phyloP scores from a whole-genome alignment of 2,797 vertebrate species.

The Sandelia bainsii region DNA sequence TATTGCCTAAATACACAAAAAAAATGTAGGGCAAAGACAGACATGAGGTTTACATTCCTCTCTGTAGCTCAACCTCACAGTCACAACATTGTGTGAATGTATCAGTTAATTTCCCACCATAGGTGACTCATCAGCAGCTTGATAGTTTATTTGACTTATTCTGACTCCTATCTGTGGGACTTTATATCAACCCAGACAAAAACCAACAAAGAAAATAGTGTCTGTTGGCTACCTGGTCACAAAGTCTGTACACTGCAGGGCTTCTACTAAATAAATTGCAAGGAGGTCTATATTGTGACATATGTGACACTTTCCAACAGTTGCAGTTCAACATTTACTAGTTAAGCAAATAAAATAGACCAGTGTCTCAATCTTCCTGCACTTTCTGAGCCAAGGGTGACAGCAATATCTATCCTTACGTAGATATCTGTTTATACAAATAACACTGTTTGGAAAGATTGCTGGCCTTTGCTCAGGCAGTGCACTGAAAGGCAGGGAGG shows the following conservation, averaged over 20 bases:
- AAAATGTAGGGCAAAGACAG: constrained; percentile 34
- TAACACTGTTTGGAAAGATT: constrained; percentile 65
- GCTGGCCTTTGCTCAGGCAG: constrained; percentile 49
- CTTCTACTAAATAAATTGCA: constrained; percentile 37
- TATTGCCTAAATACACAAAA: constrained; percentile 43
- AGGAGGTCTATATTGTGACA: constrained; percentile 27
- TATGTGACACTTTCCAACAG: constrained; percentile 31
- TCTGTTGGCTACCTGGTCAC: constrained; percentile 30
- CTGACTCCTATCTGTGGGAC: constrained; percentile 26
- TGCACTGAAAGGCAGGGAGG: constrained; percentile 13
- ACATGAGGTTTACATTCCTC: constrained; percentile 71
- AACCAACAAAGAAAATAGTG: constrained; percentile 41
- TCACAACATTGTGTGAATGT: constrained; percentile 57
- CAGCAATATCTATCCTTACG: constrained; percentile 43
- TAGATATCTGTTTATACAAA: constrained; percentile 73
- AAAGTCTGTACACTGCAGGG: constrained; percentile 16
- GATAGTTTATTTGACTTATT: constrained; percentile 65
- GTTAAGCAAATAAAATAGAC: constrained; percentile 48
- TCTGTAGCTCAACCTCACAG: constrained; percentile 55
- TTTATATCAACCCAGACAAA: constrained; percentile 32
- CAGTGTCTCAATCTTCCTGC: constrained; percentile 42
- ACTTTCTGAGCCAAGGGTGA: constrained; percentile 48
- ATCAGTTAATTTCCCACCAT: constrained; percentile 56
- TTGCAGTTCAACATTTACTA: constrained; percentile 25
- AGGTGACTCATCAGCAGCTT: constrained; percentile 61